A percentile compares a stretch with the other conserved stretches of the same genome.
Evolutionary conservation across 23 tunicate genomes (phyloP).

Genomic region (Styela plicata): DNA sequence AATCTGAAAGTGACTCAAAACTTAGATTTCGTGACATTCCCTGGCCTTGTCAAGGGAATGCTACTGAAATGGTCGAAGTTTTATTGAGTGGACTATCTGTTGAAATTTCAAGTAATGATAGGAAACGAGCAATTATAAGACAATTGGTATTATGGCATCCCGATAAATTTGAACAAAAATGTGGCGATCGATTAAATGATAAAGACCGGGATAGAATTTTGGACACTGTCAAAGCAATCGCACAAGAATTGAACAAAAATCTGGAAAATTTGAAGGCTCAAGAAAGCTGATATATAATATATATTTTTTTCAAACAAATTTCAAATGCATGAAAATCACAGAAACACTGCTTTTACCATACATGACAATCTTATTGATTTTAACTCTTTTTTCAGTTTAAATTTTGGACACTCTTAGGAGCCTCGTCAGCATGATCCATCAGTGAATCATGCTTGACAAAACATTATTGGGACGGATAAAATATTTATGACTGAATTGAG

Average conservation of each 20-base stretch:
- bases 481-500: no score
- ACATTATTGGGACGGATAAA: no score
- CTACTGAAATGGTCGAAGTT: conserved; percentile 90
- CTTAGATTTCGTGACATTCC: conserved; percentile 84
- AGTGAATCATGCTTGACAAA: no score
- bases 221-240: conserved; percentile 73
- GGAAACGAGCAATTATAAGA: conserved; percentile 38
- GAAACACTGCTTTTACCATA: no score
- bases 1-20: conserved; percentile 23
- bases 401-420: no score
- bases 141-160: conserved; percentile 95
- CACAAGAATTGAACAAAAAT: conserved; percentile 72
- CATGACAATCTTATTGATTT: no score
- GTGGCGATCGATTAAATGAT: conserved; percentile 37
- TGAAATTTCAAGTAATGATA: background rate
- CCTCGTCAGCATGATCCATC: no score
- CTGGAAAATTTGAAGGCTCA: conserved; percentile 17
- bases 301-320: no score
- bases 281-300: background rate
- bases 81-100: conserved; percentile 47
- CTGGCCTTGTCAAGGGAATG: conserved; percentile 94
- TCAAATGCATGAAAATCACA: no score
- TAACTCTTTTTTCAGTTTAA: no score
- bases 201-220: conserved; percentile 71
- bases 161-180: conserved; percentile 84